Evolutionary conservation across 2,113 vertebrate genomes (phyloP).

Genomic region (Etheostoma cragini): DNA sequence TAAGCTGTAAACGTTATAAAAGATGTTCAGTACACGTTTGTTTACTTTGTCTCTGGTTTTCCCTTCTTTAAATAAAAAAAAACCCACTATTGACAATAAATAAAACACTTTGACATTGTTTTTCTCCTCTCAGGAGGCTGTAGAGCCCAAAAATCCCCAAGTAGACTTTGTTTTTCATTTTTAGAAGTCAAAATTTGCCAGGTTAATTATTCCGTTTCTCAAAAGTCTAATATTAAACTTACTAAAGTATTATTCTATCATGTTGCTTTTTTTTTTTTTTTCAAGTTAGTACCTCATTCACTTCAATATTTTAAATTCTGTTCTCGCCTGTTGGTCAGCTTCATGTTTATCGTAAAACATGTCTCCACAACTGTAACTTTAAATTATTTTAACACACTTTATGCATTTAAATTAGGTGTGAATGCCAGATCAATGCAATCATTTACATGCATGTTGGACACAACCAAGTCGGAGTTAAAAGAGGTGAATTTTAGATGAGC

Average conservation of each 20-base stretch:
- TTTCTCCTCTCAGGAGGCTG: background rate
- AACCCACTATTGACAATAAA: background rate
- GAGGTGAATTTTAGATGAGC: conserved; percentile 44
- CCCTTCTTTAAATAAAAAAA: background rate
- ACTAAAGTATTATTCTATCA: background rate
- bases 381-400: conserved; percentile 53
- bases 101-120: background rate
- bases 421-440: conserved; percentile 75
- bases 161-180: conserved; percentile 19
- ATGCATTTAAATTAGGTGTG: conserved; percentile 63
- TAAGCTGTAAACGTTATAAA: too few species aligned
- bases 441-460: conserved; percentile 74
- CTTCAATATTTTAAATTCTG: conserved; percentile 36
- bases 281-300: background rate
- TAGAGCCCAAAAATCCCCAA: background rate
- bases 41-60: background rate
- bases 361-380: conserved; percentile 44
- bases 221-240: conserved; percentile 1
- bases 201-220: conserved; percentile 1
- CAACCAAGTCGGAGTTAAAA: conserved; percentile 34
- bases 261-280: background rate
- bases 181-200: conserved; percentile 8
- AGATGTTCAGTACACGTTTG: background rate
- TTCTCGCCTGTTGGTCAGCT: conserved; percentile 8
- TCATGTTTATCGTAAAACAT: conserved; percentile 35